Percentiles rank a stretch among this genome's conserved stretches.
Conservation (phyloP, 2,113 vertebrate genomes). For the Scartelaos histophorus region DNA sequence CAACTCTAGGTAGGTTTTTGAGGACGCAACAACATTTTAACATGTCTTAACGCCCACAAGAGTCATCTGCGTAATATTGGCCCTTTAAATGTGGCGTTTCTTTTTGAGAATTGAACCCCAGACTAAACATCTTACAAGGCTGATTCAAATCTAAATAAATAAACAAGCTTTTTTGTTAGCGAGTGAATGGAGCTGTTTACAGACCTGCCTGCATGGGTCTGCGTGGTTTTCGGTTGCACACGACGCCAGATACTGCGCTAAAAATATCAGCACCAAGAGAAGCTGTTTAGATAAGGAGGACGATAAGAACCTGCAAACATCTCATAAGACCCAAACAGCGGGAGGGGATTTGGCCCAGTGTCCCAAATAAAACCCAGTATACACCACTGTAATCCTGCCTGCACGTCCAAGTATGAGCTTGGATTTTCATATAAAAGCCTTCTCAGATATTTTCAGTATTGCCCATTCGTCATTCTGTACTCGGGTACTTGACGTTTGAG, state of each 20-base stretch:
- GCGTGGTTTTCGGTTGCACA: background rate
- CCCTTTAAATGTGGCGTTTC: too few relatives aligned
- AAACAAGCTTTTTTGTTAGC: background rate
- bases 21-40: too few relatives aligned
- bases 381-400: background rate
- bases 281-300: background rate
- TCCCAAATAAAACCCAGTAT: background rate
- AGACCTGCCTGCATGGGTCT: background rate
- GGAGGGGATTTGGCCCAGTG: background rate
- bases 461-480: too few relatives aligned
- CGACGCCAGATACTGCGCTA: background rate
- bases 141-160: background rate
- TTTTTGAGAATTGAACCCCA: too few relatives aligned
- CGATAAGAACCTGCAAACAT: slow-evolving; percentile 6
- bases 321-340: background rate
- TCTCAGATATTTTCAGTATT: too few relatives aligned
- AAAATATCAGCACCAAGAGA: background rate
- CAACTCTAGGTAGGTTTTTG: too few relatives aligned
- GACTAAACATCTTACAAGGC: too few relatives aligned
- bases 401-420: background rate
- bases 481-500: too few relatives aligned
- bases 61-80: too few relatives aligned
- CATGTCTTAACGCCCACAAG: too few relatives aligned
- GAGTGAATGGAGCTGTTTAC: background rate
- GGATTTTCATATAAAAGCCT: too few relatives aligned